phyloP scores from a whole-genome alignment of 2,888 invertebrate genomes.

The Troglohyphantes excavatus region DNA sequence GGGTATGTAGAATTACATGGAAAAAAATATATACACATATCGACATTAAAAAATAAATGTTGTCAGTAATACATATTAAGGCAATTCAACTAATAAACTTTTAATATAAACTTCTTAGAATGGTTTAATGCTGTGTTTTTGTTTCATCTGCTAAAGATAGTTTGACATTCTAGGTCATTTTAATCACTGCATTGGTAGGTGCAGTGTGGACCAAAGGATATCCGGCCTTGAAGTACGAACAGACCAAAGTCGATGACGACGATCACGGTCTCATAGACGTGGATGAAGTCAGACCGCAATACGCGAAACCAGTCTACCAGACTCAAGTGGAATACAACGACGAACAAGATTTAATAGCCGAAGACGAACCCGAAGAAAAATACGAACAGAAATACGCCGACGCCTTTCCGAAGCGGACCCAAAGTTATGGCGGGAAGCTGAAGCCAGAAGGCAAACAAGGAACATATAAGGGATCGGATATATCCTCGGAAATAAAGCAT shows the following conservation, averaged over 20 bases:
- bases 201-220: slow-evolving; percentile 28
- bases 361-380: background rate
- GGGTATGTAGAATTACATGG: too few relatives aligned
- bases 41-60: too few relatives aligned
- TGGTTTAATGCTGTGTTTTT: too few relatives aligned
- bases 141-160: too few relatives aligned
- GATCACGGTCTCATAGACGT: slow-evolving; percentile 21
- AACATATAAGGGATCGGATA: slow-evolving; percentile 21
- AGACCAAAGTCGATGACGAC: background rate
- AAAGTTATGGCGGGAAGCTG: background rate
- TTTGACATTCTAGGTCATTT: slow-evolving; percentile 51
- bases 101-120: too few relatives aligned
- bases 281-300: slow-evolving; percentile 8
- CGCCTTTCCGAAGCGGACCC: background rate
- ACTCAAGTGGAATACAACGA: slow-evolving; percentile 32
- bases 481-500: slow-evolving; percentile 18
- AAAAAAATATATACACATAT: too few relatives aligned
- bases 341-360: slow-evolving; percentile 1
- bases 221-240: slow-evolving; percentile 7
- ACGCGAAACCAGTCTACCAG: slow-evolving; percentile 32
- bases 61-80: too few relatives aligned
- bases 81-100: too few relatives aligned
- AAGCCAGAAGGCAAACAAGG: background rate
- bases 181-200: slow-evolving; percentile 36
- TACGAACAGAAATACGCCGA: slow-evolving; percentile 48